A percentile compares a stretch with the other conserved stretches of the same genome.
Evolutionary conservation across 2,888 invertebrate genomes (phyloP).

Genomic region (Nipponacmea schrenckii): DNA sequence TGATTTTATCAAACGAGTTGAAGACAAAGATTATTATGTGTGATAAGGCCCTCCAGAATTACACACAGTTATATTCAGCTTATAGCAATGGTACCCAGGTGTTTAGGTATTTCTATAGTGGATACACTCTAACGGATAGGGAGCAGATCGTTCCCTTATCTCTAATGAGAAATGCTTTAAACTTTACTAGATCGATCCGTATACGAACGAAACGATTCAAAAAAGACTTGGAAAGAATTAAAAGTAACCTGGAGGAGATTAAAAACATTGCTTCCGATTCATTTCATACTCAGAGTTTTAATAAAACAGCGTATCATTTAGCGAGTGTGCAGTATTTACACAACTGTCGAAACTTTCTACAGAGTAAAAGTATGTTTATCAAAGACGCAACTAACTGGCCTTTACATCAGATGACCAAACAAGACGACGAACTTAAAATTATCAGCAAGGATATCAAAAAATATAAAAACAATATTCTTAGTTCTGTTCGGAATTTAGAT

Average conservation of each 20-base stretch:
- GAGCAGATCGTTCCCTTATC: conserved; percentile 33
- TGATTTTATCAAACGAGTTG: conserved; percentile 26
- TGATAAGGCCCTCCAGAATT: conserved; percentile 34
- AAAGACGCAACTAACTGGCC: conserved; percentile 39
- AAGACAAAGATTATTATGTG: conserved; percentile 35
- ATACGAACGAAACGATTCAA: conserved; percentile 27
- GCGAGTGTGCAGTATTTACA: conserved; percentile 19
- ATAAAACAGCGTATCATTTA: background rate
- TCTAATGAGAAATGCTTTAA: conserved; percentile 33
- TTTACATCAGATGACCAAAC: conserved; percentile 26
- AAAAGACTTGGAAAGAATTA: conserved; percentile 25
- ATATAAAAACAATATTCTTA: conserved; percentile 14
- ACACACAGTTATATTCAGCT: conserved; percentile 35
- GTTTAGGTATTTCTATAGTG: conserved; percentile 40
- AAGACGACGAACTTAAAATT: conserved; percentile 25
- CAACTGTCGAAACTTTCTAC: conserved; percentile 20
- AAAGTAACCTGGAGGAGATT: conserved; percentile 19
- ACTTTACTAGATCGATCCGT: conserved; percentile 22
- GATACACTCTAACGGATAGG: conserved; percentile 26
- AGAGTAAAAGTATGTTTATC: conserved; percentile 40
- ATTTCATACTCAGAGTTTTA: conserved; percentile 15
- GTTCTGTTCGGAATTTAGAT: conserved; percentile 13
- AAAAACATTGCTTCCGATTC: conserved; percentile 21
- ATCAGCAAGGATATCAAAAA: conserved; percentile 22
- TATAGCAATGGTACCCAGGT: conserved; percentile 35